Evolutionary conservation across 1,140 invertebrate species (phyloP).

Genomic region (Bombyx mori): ASM3026992v2 NC_085116.1:17052001-17052500

Average conservation of each 20-base stretch:
- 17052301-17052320: constrained; percentile 6
- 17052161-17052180: constrained; percentile 6
- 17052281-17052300: constrained; percentile 8
- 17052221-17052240: constrained; percentile 10
- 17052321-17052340: constrained; percentile 10
- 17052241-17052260: constrained; percentile 10
- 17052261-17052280: constrained; percentile 8
- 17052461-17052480: not conserved
- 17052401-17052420: no score
- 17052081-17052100: no score
- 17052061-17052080: no score
- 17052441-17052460: no score
- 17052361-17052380: constrained; percentile 9
- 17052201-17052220: constrained; percentile 11
- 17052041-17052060: no score
- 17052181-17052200: constrained; percentile 8
- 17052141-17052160: no score
- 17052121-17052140: no score
- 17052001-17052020: no score
- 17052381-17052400: not conserved
- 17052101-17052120: no score
- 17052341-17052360: constrained; percentile 8
- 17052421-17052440: no score
- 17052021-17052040: no score
- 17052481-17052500: constrained; percentile 8